Evolutionary conservation across 2,797 vertebrate species (phyloP).

Genomic region (Hirundo rustica): DNA sequence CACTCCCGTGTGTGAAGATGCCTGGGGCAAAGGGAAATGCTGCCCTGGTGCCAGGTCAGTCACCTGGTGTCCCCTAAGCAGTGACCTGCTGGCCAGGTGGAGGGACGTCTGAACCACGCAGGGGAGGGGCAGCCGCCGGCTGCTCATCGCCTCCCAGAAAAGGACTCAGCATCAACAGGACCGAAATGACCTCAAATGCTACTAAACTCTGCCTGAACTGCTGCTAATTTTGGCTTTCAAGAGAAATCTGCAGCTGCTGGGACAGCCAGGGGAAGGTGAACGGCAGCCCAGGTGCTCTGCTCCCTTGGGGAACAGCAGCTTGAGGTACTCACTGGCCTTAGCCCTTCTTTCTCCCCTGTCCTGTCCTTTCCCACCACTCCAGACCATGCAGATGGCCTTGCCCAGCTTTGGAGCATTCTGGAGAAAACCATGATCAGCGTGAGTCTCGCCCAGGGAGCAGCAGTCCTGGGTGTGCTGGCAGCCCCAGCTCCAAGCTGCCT

Average conservation of each 20-base stretch:
- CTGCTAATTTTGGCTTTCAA: constrained; percentile 15
- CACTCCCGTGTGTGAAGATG: rapidly evolving
- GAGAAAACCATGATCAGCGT: rapidly evolving
- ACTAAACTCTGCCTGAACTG: constrained; percentile 34
- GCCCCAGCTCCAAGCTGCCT: neutral
- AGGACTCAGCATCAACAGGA: neutral
- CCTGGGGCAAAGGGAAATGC: neutral
- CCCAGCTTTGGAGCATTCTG: neutral
- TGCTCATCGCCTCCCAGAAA: neutral
- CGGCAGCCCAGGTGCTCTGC: rapidly evolving
- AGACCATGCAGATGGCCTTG: neutral
- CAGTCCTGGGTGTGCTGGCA: neutral
- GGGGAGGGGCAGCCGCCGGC: neutral
- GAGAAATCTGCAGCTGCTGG: neutral
- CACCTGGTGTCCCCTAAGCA: neutral
- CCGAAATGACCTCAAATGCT: neutral
- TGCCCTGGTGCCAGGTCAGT: neutral
- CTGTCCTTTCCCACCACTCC: neutral
- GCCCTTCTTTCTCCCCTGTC: neutral
- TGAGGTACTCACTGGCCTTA: neutral
- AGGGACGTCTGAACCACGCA: neutral
- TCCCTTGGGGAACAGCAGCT: neutral
- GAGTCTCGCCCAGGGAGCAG: neutral
- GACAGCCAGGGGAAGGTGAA: rapidly evolving
- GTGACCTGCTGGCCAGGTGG: neutral